Evolutionary conservation across 1,140 invertebrate species (phyloP), one percentile per base, ranked within the genome.

Genomic region (Dinoponera quadriceps): DNA sequence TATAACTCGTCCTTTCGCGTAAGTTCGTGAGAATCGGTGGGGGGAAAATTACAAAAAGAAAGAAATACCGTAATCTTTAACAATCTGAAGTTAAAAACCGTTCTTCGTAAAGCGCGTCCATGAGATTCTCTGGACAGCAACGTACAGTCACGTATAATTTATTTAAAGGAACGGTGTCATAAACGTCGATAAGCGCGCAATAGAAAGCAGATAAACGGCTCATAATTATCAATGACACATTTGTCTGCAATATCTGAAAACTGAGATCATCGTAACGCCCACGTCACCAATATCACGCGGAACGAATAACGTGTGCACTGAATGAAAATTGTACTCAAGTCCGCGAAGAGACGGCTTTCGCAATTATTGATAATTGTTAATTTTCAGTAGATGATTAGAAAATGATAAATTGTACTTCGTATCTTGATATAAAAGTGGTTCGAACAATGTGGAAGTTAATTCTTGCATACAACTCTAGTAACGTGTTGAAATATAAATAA

Each of bases 191-290:
- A 80, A 59, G 27, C 18, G 33, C 44, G 33, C 29, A 71, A 80
- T 80, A 80, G 65, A 69, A 69, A 80, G 33, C 33, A 80, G 65
- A 80, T 80, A 69, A 80, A 71, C 65, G 18, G 14, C 51, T 80
- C n/a, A 48, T 33, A 71, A 80, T 55, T 55, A 65, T 80, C 75
- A 80, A 80, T 80, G 75, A 71, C 51, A 80, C 65, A 33, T 80
- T 59, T 80, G 65, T 80, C 65, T 71, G 16, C 57, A 59, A 69
- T 27, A 80, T 7, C 66, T 80, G 65, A 69, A 80, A 71, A 69
- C 75, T 80, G 75, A 80, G 75, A 80, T 80, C 75, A 80, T 80
- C 65, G 22, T 22, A 22, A 71, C 51, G 33, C 63, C 75, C n/a
- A 69, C 63, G 16, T 78, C 3, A 51, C 29, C 38, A 33, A 63